Percentiles rank a stretch among this genome's conserved stretches.
Evolutionary conservation across 2,797 vertebrate species (phyloP).

Genomic region (Podarcis lilfordi): DNA sequence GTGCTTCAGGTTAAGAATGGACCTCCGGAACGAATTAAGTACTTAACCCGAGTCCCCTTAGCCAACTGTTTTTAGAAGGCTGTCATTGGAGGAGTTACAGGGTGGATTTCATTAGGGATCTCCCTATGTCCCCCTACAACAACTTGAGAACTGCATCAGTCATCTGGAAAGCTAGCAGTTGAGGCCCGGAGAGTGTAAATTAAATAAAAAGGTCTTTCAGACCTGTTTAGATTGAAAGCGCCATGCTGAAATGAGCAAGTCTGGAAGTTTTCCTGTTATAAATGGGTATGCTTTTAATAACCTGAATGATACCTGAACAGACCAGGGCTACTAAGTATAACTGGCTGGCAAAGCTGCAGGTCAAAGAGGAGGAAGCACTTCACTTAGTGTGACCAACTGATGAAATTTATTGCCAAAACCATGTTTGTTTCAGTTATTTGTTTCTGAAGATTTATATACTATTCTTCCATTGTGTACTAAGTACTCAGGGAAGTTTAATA

Average conservation of each 20-base stretch:
- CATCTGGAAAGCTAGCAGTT: too few species aligned
- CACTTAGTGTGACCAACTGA: neutral
- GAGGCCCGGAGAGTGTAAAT: too few species aligned
- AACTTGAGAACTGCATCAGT: neutral
- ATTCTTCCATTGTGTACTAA: too few species aligned
- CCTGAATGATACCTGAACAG: neutral
- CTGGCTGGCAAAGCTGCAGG: neutral
- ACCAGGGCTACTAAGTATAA: neutral
- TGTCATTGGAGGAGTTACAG: neutral
- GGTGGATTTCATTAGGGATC: neutral
- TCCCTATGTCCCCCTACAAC: neutral
- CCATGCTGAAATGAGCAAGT: neutral
- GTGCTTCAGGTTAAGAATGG: too few species aligned
- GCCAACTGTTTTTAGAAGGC: neutral
- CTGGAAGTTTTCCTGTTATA: neutral
- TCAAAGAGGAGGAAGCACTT: neutral
- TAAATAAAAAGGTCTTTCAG: too few species aligned
- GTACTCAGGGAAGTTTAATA: neutral
- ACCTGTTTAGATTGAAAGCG: neutral
- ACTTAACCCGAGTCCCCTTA: neutral
- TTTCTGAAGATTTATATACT: neutral
- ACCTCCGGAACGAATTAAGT: too few species aligned
- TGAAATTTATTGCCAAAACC: neutral
- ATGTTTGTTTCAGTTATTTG: neutral
- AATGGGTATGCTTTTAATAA: neutral